Percentiles rank a stretch among this genome's conserved stretches.
phyloP scores from a whole-genome alignment of 1,140 invertebrate genomes.

The Plutomurus gul region DNA sequence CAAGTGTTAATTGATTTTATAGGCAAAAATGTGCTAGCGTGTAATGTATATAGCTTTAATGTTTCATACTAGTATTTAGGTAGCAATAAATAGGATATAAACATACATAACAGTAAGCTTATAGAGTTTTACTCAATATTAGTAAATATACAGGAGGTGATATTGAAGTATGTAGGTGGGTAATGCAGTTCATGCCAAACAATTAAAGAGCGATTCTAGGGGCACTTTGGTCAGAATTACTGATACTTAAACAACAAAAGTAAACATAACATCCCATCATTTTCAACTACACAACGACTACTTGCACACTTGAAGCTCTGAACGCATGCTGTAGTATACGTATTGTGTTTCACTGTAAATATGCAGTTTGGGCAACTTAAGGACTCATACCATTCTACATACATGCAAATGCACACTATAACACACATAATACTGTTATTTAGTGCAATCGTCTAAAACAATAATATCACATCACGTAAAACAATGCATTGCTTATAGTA shows the following conservation, averaged over 20 bases:
- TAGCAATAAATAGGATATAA: too few species aligned
- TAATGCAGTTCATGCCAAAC: constrained; percentile 11
- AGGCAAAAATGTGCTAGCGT: too few species aligned
- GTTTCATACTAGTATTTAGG: too few species aligned
- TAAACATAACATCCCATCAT: constrained; percentile 29
- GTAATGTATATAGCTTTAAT: too few species aligned
- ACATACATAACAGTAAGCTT: too few species aligned
- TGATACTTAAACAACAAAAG: constrained; percentile 24
- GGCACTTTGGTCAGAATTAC: constrained; percentile 28
- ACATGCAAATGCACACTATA: not conserved
- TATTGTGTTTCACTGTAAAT: not conserved
- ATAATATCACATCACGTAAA: constrained; percentile 25
- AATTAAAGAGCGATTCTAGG: constrained; percentile 18
- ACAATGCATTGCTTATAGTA: not conserved
- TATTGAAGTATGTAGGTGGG: not conserved
- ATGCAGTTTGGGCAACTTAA: not conserved
- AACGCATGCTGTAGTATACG: not conserved
- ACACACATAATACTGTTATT: not conserved
- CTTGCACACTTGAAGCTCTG: not conserved
- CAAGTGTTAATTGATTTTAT: too few species aligned
- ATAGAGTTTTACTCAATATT: not conserved
- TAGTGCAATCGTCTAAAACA: constrained; percentile 15
- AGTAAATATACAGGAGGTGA: not conserved
- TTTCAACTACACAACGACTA: not conserved
- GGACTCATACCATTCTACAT: not conserved